These are phyloP conservation scores for Eupsittula cactorum DNA, from an alignment of 2,113 vertebrate genomes.

Conservation along the genomic window DNA sequence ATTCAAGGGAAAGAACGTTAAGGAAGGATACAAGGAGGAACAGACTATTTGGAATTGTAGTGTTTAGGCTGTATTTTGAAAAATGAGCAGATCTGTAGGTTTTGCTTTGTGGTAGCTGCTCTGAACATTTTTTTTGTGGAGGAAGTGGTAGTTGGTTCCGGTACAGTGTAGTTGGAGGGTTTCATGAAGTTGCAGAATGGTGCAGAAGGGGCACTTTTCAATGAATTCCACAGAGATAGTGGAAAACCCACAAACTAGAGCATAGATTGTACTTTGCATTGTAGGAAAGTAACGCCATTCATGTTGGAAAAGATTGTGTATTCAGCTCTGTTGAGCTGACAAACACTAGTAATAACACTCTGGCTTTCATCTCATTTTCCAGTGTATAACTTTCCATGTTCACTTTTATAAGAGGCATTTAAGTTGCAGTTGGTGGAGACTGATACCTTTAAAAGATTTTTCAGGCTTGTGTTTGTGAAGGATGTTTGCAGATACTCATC, in stretches of 20 bases:
- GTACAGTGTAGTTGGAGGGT: neutral
- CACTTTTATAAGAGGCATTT: neutral
- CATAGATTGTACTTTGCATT: neutral
- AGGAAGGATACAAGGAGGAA: neutral
- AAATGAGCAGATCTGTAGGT: neutral
- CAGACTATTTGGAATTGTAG: neutral
- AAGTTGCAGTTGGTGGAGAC: neutral
- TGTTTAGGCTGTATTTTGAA: neutral
- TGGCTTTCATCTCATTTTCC: neutral
- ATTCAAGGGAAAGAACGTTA: neutral
- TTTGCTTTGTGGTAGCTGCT: neutral
- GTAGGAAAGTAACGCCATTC: neutral
- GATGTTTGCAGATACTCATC: neutral
- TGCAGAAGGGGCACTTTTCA: neutral
- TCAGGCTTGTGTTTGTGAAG: neutral
- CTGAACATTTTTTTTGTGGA: neutral
- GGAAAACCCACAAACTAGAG: neutral
- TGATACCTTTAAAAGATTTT: neutral
- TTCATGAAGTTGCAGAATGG: neutral
- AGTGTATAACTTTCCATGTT: neutral
- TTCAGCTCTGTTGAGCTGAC: neutral
- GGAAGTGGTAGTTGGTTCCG: neutral
- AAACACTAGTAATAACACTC: neutral
- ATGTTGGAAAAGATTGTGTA: neutral
- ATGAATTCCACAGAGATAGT: neutral